phyloP scores from a whole-genome alignment of 2,888 invertebrate species.

The Drosophila ustulata region DNA sequence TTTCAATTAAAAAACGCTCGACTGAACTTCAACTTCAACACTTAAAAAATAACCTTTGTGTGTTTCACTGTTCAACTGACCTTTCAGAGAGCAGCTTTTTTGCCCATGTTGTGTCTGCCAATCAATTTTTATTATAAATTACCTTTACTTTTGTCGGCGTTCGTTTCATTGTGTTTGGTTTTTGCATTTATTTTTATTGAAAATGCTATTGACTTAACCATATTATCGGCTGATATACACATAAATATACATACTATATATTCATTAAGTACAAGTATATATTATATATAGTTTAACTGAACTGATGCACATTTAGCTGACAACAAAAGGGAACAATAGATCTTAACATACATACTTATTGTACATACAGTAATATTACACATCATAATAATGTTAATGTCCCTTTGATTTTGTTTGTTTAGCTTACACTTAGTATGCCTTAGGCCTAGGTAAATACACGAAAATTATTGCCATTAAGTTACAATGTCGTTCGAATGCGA shows the following conservation, averaged over 20 bases:
- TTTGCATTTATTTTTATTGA: conserved; percentile 59
- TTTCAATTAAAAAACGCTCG: not conserved
- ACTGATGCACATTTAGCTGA: conserved; percentile 39
- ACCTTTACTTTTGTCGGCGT: conserved; percentile 55
- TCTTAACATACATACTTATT: conserved; percentile 26
- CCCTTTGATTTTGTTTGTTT: conserved; percentile 15
- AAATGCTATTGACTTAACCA: conserved; percentile 62
- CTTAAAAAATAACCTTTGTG: not conserved
- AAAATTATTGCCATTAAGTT: conserved; percentile 82
- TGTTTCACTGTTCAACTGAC: not conserved
- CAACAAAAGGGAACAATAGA: conserved; percentile 36
- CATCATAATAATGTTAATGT: conserved; percentile 19
- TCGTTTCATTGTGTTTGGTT: conserved; percentile 30
- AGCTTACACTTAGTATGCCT: conserved; percentile 40
- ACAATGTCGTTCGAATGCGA: conserved; percentile 77
- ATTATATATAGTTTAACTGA: conserved; percentile 38
- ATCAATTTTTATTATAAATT: conserved; percentile 29
- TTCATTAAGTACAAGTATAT: conserved; percentile 35
- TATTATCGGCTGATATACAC: conserved; percentile 38
- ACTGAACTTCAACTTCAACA: not conserved
- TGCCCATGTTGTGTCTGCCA: conserved; percentile 2
- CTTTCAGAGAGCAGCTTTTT: not conserved
- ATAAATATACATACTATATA: conserved; percentile 27
- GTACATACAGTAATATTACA: not conserved
- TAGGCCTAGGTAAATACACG: conserved; percentile 69